Percentiles rank a stretch among this genome's conserved stretches.
phyloP scores from a whole-genome alignment of 2,888 invertebrate genomes.

The Desoria tigrina region DNA sequence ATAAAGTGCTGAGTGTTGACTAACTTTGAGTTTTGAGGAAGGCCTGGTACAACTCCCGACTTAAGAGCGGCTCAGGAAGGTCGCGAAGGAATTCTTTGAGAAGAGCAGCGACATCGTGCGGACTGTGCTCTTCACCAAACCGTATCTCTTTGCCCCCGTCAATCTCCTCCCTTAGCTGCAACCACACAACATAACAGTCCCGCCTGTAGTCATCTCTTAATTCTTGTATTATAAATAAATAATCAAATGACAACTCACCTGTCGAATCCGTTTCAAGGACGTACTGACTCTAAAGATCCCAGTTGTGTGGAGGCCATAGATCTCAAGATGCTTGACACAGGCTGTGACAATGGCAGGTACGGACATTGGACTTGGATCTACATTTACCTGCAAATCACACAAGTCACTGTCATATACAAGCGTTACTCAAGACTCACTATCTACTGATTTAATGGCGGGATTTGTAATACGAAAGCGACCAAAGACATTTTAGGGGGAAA shows the following conservation, averaged over 20 bases:
- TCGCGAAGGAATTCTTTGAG: conserved; percentile 92
- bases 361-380: conserved; percentile 54
- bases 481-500: too few relatives aligned
- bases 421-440: too few relatives aligned
- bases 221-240: too few relatives aligned
- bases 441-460: too few relatives aligned
- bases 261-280: conserved; percentile 86
- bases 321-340: conserved; percentile 79
- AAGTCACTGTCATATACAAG: too few relatives aligned
- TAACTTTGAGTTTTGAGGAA: conserved; percentile 91
- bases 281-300: conserved; percentile 91
- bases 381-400: conserved; percentile 16
- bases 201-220: too few relatives aligned
- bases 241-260: too few relatives aligned
- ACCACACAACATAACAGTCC: too few relatives aligned
- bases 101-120: conserved; percentile 89
- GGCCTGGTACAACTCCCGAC: conserved; percentile 82
- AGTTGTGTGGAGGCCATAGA: conserved; percentile 76
- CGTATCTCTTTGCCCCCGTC: conserved; percentile 71
- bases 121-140: conserved; percentile 78
- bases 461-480: too few relatives aligned
- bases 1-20: too few relatives aligned
- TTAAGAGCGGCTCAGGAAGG: conserved; percentile 86
- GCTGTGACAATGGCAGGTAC: conserved; percentile 77
- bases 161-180: conserved; percentile 83